These are phyloP conservation scores for Andricus grossulariae DNA, from an alignment of 1,140 invertebrate species.

Conservation along the genomic window DNA sequence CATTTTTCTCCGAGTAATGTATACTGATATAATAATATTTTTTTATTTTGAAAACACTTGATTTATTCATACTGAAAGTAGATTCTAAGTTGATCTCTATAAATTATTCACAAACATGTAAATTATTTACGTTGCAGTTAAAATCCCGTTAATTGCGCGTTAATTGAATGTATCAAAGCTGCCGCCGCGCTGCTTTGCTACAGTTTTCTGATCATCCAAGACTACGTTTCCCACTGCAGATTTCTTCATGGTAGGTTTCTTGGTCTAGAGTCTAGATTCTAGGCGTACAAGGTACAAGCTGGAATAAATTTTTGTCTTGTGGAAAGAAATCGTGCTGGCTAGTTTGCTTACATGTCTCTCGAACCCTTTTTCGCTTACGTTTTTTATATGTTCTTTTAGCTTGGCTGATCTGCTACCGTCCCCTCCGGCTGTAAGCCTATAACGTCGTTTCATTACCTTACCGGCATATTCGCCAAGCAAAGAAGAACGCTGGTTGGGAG, in stretches of 20 bases:
- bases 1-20: too few species aligned
- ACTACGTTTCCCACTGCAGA: background rate
- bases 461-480: slow-evolving; percentile 49
- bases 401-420: slow-evolving; percentile 48
- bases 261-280: background rate
- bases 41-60: too few species aligned
- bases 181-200: background rate
- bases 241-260: background rate
- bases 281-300: background rate
- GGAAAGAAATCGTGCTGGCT: slow-evolving; percentile 21
- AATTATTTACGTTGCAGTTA: slow-evolving; percentile 1
- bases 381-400: slow-evolving; percentile 34
- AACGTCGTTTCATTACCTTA: slow-evolving; percentile 57
- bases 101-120: background rate
- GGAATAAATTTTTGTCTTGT: background rate
- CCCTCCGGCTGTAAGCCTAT: slow-evolving; percentile 41
- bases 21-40: too few species aligned
- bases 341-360: slow-evolving; percentile 20
- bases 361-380: background rate
- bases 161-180: slow-evolving; percentile 22
- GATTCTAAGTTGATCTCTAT: background rate
- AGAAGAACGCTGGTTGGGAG: slow-evolving; percentile 50
- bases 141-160: slow-evolving; percentile 20
- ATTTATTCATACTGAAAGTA: too few species aligned
- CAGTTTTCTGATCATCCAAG: slow-evolving; percentile 16